A percentile compares a stretch with the other conserved stretches of the same genome.
These are phyloP conservation scores for Thymelicus lineola DNA, from an alignment of 2,888 invertebrate species.

Conservation along the genomic window DNA sequence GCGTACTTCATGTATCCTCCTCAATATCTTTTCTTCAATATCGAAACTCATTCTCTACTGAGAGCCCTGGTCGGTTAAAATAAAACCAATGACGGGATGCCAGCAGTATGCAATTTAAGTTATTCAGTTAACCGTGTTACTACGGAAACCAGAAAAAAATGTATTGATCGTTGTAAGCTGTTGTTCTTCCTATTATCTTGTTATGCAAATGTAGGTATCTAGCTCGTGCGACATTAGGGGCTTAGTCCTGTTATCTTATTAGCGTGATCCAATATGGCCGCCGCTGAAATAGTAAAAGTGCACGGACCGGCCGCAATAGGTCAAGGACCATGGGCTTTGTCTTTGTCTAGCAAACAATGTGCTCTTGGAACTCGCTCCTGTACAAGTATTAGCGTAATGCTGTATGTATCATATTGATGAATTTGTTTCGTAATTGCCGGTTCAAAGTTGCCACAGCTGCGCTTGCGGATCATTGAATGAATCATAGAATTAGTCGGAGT, in stretches of 20 bases:
- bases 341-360: slow-evolving; percentile 54
- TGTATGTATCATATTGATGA: slow-evolving; percentile 1
- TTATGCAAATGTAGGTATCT: slow-evolving; percentile 17
- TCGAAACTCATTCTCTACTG: too few species aligned
- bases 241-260: slow-evolving; percentile 30
- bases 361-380: slow-evolving; percentile 22
- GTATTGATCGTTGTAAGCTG: not conserved
- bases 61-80: too few species aligned
- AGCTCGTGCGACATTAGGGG: slow-evolving; percentile 17
- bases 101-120: not conserved
- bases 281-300: slow-evolving; percentile 64
- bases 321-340: slow-evolving; percentile 74
- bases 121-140: not conserved
- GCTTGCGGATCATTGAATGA: not conserved
- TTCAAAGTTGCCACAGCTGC: not conserved
- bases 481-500: not conserved
- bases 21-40: too few species aligned
- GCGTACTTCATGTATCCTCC: too few species aligned
- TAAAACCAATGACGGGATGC: too few species aligned
- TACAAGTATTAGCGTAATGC: slow-evolving; percentile 2
- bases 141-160: not conserved
- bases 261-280: slow-evolving; percentile 49
- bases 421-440: not conserved
- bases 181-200: slow-evolving; percentile 9
- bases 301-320: slow-evolving; percentile 60